phyloP scores from a whole-genome alignment of 2,113 vertebrate genomes.

The Desmodus rotundus region DNA sequence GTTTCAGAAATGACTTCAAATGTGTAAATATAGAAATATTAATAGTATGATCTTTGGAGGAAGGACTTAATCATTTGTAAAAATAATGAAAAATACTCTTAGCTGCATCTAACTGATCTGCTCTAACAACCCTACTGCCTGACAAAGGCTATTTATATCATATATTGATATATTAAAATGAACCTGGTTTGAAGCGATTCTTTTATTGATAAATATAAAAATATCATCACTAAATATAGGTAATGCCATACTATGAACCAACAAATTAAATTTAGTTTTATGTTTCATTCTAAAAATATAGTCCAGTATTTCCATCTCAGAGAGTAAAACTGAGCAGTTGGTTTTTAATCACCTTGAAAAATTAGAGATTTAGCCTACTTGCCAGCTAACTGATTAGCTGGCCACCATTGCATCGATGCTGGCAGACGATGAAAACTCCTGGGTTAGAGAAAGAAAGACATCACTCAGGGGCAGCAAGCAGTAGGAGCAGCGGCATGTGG shows the following conservation, averaged over 20 bases:
- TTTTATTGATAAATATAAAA: background rate
- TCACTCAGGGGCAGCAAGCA: background rate
- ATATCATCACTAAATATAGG: constrained; percentile 37
- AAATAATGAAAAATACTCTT: constrained; percentile 55
- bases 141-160: constrained; percentile 42
- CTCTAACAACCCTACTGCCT: constrained; percentile 49
- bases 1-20: constrained; percentile 52
- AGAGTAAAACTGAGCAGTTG: background rate
- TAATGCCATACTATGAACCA: constrained; percentile 25
- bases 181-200: constrained; percentile 51
- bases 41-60: constrained; percentile 27
- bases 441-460: background rate
- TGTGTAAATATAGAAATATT: constrained; percentile 44
- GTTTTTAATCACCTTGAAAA: background rate
- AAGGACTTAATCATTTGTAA: constrained; percentile 61
- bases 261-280: background rate
- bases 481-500: background rate
- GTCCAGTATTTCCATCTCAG: background rate
- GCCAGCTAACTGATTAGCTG: background rate
- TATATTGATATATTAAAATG: constrained; percentile 57
- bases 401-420: background rate
- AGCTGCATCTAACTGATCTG: constrained; percentile 62
- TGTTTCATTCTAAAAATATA: background rate
- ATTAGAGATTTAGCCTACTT: background rate
- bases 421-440: background rate